Base-by-base conservation (phyloP, 2,888 invertebrate genomes). In the Lobophora halterata region DNA sequence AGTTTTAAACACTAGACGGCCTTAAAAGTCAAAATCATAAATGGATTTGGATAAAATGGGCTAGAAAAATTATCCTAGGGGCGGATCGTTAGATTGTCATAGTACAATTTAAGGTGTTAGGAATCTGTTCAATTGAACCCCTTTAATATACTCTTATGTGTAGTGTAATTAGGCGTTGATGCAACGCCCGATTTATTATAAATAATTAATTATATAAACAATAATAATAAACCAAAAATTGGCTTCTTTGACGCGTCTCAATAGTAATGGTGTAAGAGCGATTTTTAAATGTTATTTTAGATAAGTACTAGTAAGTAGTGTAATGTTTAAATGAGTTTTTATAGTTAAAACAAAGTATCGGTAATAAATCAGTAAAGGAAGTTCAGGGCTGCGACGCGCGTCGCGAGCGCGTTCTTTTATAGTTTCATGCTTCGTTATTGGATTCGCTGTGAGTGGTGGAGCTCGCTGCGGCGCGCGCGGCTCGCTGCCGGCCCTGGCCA, bases 211-310 rank as follows among this genome's bases (percentile, higher is more conserved):
- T 56, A 58, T 65, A 60, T 63, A 56, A 58, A 62, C 60, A 65
- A 67, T 59, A 64, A 67, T 71, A 73, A 73, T 71, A 78, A 79
- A 79, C 82, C 79, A 81, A 85, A 85, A 75, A 82, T 79, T 74
- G 77, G 81, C 83, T 85, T 85, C 67, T 73, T 71, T 69, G 71
- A 65, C 58, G 69, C 76, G 66, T 79, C 78, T 79, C 73, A 79
- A 34, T 43, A 43, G 70, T 66, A 58, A 62, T 57, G 49, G 55
- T 51, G 48, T 75, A 77, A 77, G 77, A 72, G 65, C 76, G 71
- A 46, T 77, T 79, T 79, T 65, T 79, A 80, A 80, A 80, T 79
- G 75, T 77, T 79, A 78, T 76, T 52, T 68, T 73, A 73, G 65
- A 52, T 81, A 77, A 76, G 73, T 65, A 52, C 53, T 55, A 49